These are phyloP conservation scores for Eurystomus gularis DNA, from an alignment of 2,113 vertebrate genomes.

Conservation along the genomic window DNA sequence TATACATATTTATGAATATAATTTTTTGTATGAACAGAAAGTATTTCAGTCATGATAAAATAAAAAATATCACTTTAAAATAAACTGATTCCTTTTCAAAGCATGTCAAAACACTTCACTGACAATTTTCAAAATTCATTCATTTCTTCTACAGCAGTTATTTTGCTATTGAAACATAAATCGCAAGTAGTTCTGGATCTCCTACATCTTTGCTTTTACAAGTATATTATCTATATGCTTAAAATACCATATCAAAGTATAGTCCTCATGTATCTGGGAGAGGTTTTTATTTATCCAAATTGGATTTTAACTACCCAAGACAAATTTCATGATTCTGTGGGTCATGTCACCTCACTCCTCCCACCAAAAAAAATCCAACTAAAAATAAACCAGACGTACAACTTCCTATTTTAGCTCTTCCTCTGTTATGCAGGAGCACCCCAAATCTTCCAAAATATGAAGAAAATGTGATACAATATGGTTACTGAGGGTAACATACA, in stretches of 20 bases:
- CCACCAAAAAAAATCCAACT: accelerated
- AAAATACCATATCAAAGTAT: background rate
- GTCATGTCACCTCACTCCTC: no score
- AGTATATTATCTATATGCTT: background rate
- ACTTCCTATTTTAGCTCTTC: background rate
- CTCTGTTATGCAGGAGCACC: background rate
- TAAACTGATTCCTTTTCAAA: background rate
- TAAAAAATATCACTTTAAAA: background rate
- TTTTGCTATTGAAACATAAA: constrained; percentile 5
- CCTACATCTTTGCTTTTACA: background rate
- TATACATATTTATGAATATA: no score
- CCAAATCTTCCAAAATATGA: background rate
- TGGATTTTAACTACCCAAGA: background rate
- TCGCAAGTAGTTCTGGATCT: background rate
- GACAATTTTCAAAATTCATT: background rate
- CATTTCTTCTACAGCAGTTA: background rate
- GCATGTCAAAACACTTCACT: constrained; percentile 20
- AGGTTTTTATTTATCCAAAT: background rate
- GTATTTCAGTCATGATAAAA: background rate
- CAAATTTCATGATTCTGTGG: background rate
- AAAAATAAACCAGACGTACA: background rate
- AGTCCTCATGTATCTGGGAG: background rate
- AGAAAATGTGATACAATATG: background rate
- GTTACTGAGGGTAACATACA: background rate
- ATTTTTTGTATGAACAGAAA: background rate